A percentile compares a stretch with the other conserved stretches of the same genome.
Conservation (phyloP, 2,113 vertebrate genomes). For the human region GRCh38 chr14:66975001-66975500, state of each 20-base stretch:
- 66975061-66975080: constrained; percentile 13
- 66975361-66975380: neutral
- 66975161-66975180: neutral
- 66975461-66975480: constrained; percentile 28
- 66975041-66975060: neutral
- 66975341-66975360: constrained; percentile 2
- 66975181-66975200: constrained; percentile 15
- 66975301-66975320: constrained; percentile 14
- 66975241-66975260: neutral
- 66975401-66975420: constrained; percentile 23
- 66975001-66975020: constrained; percentile 16
- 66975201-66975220: neutral
- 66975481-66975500: constrained; percentile 24
- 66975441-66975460: constrained; percentile 29
- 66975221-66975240: constrained; percentile 24
- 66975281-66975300: constrained; percentile 35
- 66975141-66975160: constrained; percentile 27
- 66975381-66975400: neutral
- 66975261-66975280: constrained; percentile 29
- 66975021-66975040: constrained; percentile 22
- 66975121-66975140: neutral
- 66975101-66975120: constrained; percentile 12
- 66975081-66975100: constrained; percentile 15
- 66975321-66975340: neutral
- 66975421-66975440: neutral